Conservation (phyloP, 2,113 vertebrate species). For the Malurus alboscapulatus region DNA sequence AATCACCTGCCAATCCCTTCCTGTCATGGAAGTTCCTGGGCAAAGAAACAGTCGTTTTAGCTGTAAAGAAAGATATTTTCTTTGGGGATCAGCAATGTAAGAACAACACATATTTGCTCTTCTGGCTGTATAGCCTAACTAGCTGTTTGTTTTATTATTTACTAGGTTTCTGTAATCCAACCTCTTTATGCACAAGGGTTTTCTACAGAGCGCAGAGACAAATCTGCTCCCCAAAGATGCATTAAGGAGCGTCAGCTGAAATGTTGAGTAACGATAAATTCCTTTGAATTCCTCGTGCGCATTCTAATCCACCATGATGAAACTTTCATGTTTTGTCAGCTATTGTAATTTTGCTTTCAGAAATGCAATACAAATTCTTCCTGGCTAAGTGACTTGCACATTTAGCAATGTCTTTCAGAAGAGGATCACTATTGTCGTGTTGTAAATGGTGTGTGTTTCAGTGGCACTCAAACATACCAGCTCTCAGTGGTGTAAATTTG, state of each 20-base stretch:
- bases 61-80: background rate
- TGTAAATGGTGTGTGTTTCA: slow-evolving; percentile 67
- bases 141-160: slow-evolving; percentile 73
- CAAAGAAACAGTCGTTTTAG: slow-evolving; percentile 13
- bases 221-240: slow-evolving; percentile 70
- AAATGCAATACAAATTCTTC: slow-evolving; percentile 71
- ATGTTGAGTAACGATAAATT: slow-evolving; percentile 76
- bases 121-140: slow-evolving; percentile 16
- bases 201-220: slow-evolving; percentile 67
- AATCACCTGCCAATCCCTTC: background rate
- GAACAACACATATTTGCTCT: slow-evolving; percentile 4
- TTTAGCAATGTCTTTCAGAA: slow-evolving; percentile 70
- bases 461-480: slow-evolving; percentile 61
- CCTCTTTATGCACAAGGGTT: slow-evolving; percentile 49
- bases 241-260: slow-evolving; percentile 68
- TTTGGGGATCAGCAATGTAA: background rate
- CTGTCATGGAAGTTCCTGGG: background rate
- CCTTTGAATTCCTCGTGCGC: slow-evolving; percentile 62
- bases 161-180: slow-evolving; percentile 58
- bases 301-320: slow-evolving; percentile 72
- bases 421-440: slow-evolving; percentile 62
- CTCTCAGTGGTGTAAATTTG: slow-evolving; percentile 61
- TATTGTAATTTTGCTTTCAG: slow-evolving; percentile 81
- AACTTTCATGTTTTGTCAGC: slow-evolving; percentile 80
- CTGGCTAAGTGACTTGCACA: slow-evolving; percentile 67